phyloP scores from a whole-genome alignment of 1,140 invertebrate genomes.

The Sesamia nonagrioides region DNA sequence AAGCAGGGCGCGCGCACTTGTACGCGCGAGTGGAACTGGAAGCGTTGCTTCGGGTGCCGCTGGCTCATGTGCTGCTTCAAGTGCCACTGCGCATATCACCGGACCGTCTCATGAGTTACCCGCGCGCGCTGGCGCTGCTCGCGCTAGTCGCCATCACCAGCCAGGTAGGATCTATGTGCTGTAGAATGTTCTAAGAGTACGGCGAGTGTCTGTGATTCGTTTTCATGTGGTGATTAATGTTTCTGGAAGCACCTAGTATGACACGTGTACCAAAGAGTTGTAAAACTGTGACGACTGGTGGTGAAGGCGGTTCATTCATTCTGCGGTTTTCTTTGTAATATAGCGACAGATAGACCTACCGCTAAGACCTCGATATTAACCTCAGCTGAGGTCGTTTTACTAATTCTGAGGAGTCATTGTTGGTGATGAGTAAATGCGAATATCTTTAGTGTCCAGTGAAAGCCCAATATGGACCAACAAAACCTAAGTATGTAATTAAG shows the following conservation, averaged over 20 bases:
- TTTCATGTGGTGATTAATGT: not conserved
- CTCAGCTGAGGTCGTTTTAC: no score
- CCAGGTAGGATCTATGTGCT: not conserved
- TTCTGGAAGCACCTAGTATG: not conserved
- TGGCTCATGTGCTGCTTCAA: constrained; percentile 66
- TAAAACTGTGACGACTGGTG: no score
- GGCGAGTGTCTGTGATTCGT: not conserved
- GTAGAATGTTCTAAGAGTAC: no score
- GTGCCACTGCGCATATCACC: constrained; percentile 63
- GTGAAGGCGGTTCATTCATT: not conserved
- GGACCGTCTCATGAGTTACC: constrained; percentile 48
- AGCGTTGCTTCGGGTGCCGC: constrained; percentile 60
- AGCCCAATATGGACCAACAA: no score
- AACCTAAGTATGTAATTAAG: no score
- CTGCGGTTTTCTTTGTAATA: not conserved
- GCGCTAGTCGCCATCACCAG: constrained; percentile 6
- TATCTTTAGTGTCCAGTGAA: no score
- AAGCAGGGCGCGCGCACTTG: constrained; percentile 35
- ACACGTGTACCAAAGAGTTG: not conserved
- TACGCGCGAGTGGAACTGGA: constrained; percentile 68
- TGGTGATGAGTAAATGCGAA: no score
- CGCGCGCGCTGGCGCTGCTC: constrained; percentile 38
- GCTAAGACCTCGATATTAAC: no score
- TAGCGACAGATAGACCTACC: no score
- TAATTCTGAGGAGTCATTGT: no score